Evolutionary conservation across 2,888 invertebrate genomes (phyloP).

Genomic region (Salticus scenicus): DNA sequence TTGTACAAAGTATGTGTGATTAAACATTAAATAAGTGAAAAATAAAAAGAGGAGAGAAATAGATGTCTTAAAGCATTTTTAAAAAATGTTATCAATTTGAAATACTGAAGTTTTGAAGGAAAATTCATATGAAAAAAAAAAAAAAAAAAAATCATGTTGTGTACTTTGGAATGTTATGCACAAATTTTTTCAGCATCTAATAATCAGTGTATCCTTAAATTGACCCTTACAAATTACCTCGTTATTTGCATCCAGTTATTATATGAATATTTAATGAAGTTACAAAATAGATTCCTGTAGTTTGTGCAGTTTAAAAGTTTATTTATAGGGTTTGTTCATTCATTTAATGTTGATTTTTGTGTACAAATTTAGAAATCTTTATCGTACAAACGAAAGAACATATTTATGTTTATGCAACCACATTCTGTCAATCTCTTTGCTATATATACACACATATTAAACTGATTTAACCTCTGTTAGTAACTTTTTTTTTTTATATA

Average conservation of each 20-base stretch:
- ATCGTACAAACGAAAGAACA: too few species aligned
- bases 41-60: slow-evolving; percentile 37
- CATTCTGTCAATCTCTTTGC: too few species aligned
- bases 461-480: too few species aligned
- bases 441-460: too few species aligned
- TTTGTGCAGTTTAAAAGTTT: neutral
- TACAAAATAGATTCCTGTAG: neutral
- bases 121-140: slow-evolving; percentile 26
- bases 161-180: slow-evolving; percentile 43
- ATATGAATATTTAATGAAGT: slow-evolving; percentile 2
- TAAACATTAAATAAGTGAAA: slow-evolving; percentile 8
- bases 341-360: too few species aligned
- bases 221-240: slow-evolving; percentile 1
- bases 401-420: too few species aligned
- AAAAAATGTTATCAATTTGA: slow-evolving; percentile 54
- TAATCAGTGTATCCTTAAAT: neutral
- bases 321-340: too few species aligned
- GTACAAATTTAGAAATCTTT: too few species aligned
- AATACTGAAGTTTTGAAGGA: slow-evolving; percentile 45
- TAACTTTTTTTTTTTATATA: too few species aligned
- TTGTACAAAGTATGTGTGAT: slow-evolving; percentile 51
- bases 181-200: slow-evolving; percentile 40
- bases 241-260: slow-evolving; percentile 3
- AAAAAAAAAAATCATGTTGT: slow-evolving; percentile 42
- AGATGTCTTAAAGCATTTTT: slow-evolving; percentile 57